phyloP scores from a whole-genome alignment of 2,797 vertebrate species.

The Sebastes matsubarae region DNA sequence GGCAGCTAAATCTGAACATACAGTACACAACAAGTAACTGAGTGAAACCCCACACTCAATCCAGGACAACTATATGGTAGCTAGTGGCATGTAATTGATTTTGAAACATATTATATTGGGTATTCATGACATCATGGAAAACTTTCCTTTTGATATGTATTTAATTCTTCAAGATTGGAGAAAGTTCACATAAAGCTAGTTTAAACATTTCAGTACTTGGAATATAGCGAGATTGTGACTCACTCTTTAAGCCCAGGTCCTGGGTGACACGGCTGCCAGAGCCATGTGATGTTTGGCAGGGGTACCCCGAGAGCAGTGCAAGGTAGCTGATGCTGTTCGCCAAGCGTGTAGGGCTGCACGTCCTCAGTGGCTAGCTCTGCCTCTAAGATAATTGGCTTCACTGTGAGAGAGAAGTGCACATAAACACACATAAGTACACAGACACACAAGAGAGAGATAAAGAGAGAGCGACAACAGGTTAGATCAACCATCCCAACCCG shows the following conservation, averaged over 20 bases:
- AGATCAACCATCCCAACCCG: neutral
- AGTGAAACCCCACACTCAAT: neutral
- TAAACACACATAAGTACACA: neutral
- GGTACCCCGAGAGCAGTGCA: conserved; percentile 86
- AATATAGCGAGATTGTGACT: conserved; percentile 53
- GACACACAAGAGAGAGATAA: conserved; percentile 8
- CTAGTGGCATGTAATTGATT: neutral
- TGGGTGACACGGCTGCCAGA: conserved; percentile 81
- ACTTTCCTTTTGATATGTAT: neutral
- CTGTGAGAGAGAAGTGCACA: conserved; percentile 66
- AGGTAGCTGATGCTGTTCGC: conserved; percentile 79
- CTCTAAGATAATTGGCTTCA: conserved; percentile 88
- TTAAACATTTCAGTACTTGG: neutral
- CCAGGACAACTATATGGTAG: neutral
- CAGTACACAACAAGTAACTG: neutral
- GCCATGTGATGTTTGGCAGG: conserved; percentile 84
- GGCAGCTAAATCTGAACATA: neutral
- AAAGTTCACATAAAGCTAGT: neutral
- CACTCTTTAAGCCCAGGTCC: conserved; percentile 55
- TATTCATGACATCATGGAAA: neutral
- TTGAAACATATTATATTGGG: neutral
- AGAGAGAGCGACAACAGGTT: conserved; percentile 9
- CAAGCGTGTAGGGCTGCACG: conserved; percentile 69
- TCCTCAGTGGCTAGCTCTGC: conserved; percentile 75
- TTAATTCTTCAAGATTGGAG: neutral